phyloP scores from a whole-genome alignment of 35 echinoderm and acorn worm species.

The Acanthaster planci region DNA sequence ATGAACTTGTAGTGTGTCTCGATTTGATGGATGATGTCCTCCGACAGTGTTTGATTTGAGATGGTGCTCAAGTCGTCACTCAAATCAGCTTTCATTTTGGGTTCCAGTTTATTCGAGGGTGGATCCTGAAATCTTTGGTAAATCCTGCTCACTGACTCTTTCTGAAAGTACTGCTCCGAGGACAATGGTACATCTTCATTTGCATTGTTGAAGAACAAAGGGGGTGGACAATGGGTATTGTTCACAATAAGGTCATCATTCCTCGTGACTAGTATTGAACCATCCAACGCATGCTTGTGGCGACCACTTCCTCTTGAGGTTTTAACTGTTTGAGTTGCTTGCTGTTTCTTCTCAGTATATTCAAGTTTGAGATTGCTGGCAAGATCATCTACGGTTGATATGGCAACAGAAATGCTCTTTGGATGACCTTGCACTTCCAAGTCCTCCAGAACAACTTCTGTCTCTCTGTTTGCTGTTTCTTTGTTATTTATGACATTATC shows the following conservation, averaged over 20 bases:
- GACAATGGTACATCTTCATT: not conserved
- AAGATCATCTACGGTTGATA: constrained; percentile 10
- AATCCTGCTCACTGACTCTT: not conserved
- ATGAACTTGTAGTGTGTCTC: constrained; percentile 38
- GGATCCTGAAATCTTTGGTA: not conserved
- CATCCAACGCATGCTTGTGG: not conserved
- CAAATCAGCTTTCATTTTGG: not conserved
- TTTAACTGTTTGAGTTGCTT: constrained; percentile 1
- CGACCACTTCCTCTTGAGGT: not conserved
- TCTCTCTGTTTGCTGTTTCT: not conserved
- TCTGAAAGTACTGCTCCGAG: not conserved
- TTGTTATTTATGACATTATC: not conserved
- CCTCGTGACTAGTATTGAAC: not conserved
- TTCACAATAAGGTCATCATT: constrained; percentile 50
- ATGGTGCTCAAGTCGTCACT: not conserved
- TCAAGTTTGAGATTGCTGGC: not conserved
- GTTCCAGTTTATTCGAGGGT: no score
- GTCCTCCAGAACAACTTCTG: constrained; percentile 5
- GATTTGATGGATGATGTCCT: not conserved
- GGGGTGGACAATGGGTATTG: constrained; percentile 82
- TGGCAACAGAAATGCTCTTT: not conserved
- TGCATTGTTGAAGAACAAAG: constrained; percentile 70
- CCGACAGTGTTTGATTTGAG: not conserved
- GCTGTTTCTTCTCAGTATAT: not conserved
- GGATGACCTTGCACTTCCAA: constrained; percentile 12